A percentile compares a stretch with the other conserved stretches of the same genome.
These are phyloP conservation scores for Nasalis larvatus DNA, from an alignment of 2,113 vertebrate species.

Conservation along the genomic window DNA sequence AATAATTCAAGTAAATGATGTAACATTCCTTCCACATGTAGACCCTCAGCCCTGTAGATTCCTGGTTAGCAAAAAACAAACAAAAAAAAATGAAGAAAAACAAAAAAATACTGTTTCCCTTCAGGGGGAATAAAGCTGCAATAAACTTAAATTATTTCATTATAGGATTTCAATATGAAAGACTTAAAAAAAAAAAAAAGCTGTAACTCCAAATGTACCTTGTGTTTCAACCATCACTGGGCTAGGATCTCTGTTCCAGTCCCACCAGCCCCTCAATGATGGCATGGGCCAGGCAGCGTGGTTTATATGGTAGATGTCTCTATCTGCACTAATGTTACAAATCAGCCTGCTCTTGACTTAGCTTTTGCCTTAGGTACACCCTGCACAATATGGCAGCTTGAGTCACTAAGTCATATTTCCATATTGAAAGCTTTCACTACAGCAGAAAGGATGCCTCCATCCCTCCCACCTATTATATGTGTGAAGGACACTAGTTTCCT, in stretches of 20 bases:
- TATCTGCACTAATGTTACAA: not conserved
- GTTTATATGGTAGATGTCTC: not conserved
- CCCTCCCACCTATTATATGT: not conserved
- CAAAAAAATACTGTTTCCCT: not conserved
- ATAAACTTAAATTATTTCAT: not conserved
- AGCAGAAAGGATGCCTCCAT: not conserved
- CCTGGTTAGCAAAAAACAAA: not conserved
- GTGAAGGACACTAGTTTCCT: not conserved
- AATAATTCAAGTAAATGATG: not conserved
- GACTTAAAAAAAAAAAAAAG: not conserved
- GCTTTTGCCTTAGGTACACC: not conserved
- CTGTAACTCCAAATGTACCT: not conserved
- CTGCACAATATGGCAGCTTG: not conserved
- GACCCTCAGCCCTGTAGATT: not conserved
- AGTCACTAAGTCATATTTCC: not conserved
- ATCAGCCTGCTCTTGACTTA: not conserved
- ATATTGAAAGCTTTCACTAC: not conserved
- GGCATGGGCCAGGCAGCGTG: not conserved
- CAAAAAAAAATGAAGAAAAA: not conserved
- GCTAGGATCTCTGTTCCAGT: not conserved
- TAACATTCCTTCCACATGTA: not conserved
- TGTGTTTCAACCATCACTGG: not conserved
- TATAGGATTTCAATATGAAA: not conserved
- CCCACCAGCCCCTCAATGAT: not conserved
- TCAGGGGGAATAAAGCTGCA: not conserved